A percentile compares a stretch with the other conserved stretches of the same genome.
Conservation (phyloP, 2,888 invertebrate species). For the Scaptomyza tumidula region DNA sequence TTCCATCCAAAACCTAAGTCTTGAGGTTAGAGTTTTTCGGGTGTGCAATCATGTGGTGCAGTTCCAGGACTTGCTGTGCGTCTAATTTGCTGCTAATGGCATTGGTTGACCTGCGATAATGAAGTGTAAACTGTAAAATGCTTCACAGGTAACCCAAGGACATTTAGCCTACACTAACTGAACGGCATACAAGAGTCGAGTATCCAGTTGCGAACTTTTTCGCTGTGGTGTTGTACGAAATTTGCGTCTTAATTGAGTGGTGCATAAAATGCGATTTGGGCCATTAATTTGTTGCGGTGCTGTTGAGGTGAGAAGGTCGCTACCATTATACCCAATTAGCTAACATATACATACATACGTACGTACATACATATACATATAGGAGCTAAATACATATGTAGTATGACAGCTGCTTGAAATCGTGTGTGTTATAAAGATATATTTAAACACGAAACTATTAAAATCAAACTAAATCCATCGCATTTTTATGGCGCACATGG, state of each 20-base stretch:
- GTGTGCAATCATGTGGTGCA: constrained; percentile 21
- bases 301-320: constrained; percentile 38
- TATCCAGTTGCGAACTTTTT: constrained; percentile 46
- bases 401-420: constrained; percentile 42
- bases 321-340: not conserved
- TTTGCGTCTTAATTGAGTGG: constrained; percentile 28
- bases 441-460: constrained; percentile 59
- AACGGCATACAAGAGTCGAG: not conserved
- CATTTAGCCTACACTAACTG: constrained; percentile 25
- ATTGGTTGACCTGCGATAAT: constrained; percentile 77
- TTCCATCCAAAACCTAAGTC: constrained; percentile 7
- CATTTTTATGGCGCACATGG: constrained; percentile 41
- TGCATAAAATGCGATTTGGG: constrained; percentile 44
- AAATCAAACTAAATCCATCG: constrained; percentile 68
- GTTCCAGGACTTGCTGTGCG: constrained; percentile 41
- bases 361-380: not conserved
- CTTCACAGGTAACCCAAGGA: constrained; percentile 54
- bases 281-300: constrained; percentile 68
- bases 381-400: not conserved
- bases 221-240: constrained; percentile 28
- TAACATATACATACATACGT: constrained; percentile 1
- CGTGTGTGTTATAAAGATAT: constrained; percentile 47
- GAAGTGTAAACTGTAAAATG: constrained; percentile 69
- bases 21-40: constrained; percentile 23
- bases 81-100: constrained; percentile 74